phyloP scores from a whole-genome alignment of 2,888 invertebrate species.

The Protonemura montana region DNA sequence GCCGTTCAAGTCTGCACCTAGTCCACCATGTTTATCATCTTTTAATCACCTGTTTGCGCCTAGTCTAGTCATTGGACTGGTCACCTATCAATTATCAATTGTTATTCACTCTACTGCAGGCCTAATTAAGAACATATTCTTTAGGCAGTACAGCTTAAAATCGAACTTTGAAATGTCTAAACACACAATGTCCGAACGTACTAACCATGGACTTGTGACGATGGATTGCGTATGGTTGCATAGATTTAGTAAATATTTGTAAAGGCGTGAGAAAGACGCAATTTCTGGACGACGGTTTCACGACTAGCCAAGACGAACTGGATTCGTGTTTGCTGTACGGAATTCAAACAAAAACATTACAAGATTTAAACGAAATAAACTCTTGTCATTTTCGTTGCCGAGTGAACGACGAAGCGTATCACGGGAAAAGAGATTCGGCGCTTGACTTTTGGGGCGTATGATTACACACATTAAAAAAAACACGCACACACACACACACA shows the following conservation, averaged over 20 bases:
- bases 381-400: no score
- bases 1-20: background rate
- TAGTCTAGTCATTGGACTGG: background rate
- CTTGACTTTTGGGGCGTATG: background rate
- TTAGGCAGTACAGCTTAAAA: background rate
- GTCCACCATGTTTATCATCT: background rate
- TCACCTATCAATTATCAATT: conserved; percentile 7
- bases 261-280: background rate
- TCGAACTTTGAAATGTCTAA: background rate
- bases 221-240: background rate
- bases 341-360: background rate
- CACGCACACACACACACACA: no score
- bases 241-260: background rate
- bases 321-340: background rate
- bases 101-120: background rate
- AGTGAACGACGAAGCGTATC: no score
- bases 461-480: background rate
- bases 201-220: background rate
- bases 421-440: no score
- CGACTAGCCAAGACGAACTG: background rate
- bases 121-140: background rate
- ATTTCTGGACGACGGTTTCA: background rate
- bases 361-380: background rate
- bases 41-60: background rate
- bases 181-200: background rate